Conservation (phyloP, 2,797 vertebrate species). For the Lepilemur ruficaudatus region DNA sequence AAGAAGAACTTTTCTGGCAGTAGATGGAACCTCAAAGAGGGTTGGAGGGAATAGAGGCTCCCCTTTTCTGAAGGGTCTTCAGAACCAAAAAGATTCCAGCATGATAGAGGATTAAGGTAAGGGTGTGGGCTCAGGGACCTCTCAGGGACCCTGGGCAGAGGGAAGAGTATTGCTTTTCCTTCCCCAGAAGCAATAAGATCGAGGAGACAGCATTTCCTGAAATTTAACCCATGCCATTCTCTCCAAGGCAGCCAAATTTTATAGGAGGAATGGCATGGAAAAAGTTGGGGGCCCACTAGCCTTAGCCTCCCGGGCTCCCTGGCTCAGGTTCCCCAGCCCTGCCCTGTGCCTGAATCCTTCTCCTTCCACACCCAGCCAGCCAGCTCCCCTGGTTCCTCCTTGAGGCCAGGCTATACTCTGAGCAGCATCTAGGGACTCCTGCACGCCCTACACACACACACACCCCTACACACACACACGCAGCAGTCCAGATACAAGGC, state of each 20-base stretch:
- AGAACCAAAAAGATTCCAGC: background rate
- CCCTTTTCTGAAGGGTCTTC: background rate
- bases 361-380: background rate
- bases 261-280: background rate
- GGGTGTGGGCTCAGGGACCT: background rate
- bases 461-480: background rate
- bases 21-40: background rate
- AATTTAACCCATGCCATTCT: background rate
- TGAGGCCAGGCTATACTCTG: background rate
- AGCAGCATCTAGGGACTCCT: background rate
- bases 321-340: background rate
- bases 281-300: background rate
- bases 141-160: background rate
- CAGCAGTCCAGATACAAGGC: background rate
- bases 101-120: background rate
- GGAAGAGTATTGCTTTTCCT: background rate
- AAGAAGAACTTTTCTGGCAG: background rate
- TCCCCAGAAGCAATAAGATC: background rate
- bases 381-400: background rate
- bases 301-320: background rate
- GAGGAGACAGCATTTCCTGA: background rate
- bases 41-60: background rate
- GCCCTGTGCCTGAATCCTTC: background rate
- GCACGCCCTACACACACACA: background rate
- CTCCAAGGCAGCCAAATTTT: background rate